Evolutionary conservation across 2,797 vertebrate genomes (phyloP).

Genomic region (Percopsis omiscomaycus): DNA sequence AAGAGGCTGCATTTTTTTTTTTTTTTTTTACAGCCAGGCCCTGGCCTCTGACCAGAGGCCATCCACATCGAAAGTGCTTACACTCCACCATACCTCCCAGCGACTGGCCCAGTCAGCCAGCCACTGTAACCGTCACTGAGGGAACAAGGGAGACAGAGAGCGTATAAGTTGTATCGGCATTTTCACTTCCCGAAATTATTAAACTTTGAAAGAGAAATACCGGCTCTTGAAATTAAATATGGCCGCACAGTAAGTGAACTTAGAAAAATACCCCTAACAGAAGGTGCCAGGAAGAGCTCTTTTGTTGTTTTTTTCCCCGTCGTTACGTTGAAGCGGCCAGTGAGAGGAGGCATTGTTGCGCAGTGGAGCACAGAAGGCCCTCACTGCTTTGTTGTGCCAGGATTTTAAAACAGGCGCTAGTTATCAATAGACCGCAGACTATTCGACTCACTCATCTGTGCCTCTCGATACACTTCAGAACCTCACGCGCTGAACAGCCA

Average conservation of each 20-base stretch:
- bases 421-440: slow-evolving; percentile 82
- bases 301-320: slow-evolving; percentile 76
- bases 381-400: slow-evolving; percentile 75
- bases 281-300: slow-evolving; percentile 64
- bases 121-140: slow-evolving; percentile 25
- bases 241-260: slow-evolving; percentile 49
- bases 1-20: slow-evolving; percentile 46
- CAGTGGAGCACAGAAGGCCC: slow-evolving; percentile 77
- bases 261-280: slow-evolving; percentile 64
- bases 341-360: slow-evolving; percentile 79
- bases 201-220: not conserved
- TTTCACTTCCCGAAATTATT: not conserved
- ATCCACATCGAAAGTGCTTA: slow-evolving; percentile 78
- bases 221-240: slow-evolving; percentile 21
- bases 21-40: slow-evolving; percentile 76
- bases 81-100: slow-evolving; percentile 72
- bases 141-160: not conserved
- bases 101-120: slow-evolving; percentile 61
- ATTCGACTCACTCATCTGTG: slow-evolving; percentile 74
- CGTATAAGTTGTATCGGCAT: not conserved
- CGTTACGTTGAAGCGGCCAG: slow-evolving; percentile 69
- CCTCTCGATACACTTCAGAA: slow-evolving; percentile 77
- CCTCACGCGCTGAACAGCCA: slow-evolving; percentile 62
- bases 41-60: slow-evolving; percentile 74
- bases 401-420: slow-evolving; percentile 79